Evolutionary conservation across 23 tunicate genomes (phyloP), one percentile per base, ranked within the genome.

Genomic region (Diplosoma virens): DNA sequence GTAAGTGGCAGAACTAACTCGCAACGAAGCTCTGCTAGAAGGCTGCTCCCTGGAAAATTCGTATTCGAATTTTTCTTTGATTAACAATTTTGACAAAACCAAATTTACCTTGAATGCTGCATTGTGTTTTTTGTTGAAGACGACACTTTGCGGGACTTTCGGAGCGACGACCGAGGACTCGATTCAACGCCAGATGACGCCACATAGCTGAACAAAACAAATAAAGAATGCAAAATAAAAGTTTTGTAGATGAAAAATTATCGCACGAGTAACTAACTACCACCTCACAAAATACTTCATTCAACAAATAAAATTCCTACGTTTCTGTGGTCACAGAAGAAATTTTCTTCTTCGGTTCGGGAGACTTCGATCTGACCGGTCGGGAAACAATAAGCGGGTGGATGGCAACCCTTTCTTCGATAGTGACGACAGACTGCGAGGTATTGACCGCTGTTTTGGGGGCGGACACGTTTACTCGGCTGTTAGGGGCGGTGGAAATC

Each of bases 1-100:
- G 35, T 61, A 61, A 2, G 69, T 61, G 17, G 30, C 69, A 27
- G 69, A 61, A 61, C 23, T 61, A 9, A 61, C 69, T 9, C 69
- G 69, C 7, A 14, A 6, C 34, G 35, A 5, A 14, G 69, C 50
- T 14, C 14, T 41, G 50, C 14, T 41, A 14, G 50, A 9, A 7
- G 50, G 50, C 50, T 7, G 50, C 50, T 41, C 50, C 14, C 50
- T 41, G 50, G 14, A 41, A 41, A 7, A 14, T 41, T 7, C 9
- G 50, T 14, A 41, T 7, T 41, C 50, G 14, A 41, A 41, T 9
- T 41, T 41, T 41, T 41, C 50, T 9, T 9, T 41, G 11, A 9
- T 41, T 7, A 41, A 41, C 11, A 41, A 14, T 14, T 9, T 41
- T 14, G 50, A 9, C 50, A 41, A 41, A 41, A 7, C 14, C 11